These are phyloP conservation scores for Acomys russatus DNA, from an alignment of 2,797 vertebrate genomes.

Conservation along the genomic window DNA sequence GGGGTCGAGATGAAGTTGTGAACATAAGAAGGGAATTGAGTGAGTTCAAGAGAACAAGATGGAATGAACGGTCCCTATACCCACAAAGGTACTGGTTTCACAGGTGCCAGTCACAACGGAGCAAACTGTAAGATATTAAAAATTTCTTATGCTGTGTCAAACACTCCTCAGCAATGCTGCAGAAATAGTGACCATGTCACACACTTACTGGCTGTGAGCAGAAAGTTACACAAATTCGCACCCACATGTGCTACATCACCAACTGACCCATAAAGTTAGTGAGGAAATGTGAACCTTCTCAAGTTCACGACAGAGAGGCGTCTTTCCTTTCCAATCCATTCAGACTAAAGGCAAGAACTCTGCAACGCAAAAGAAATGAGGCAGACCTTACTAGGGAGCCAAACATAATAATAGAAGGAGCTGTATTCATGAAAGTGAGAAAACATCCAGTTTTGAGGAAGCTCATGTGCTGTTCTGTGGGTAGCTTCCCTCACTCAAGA, in stretches of 20 bases:
- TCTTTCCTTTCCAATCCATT: background rate
- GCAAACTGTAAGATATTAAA: background rate
- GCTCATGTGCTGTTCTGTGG: constrained; percentile 47
- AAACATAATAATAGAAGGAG: constrained; percentile 66
- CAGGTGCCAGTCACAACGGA: background rate
- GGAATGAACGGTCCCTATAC: background rate
- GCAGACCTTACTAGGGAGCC: constrained; percentile 49
- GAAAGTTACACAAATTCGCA: background rate
- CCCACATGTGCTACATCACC: background rate
- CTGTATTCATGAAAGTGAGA: constrained; percentile 70
- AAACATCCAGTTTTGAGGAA: constrained; percentile 65
- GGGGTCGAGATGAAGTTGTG: background rate
- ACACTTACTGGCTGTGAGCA: background rate
- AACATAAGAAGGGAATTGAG: background rate
- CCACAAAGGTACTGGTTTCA: background rate
- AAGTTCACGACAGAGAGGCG: background rate
- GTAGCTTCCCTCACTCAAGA: constrained; percentile 64
- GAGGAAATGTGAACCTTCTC: background rate
- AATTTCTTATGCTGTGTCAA: background rate
- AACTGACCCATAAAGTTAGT: background rate
- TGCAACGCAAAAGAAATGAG: background rate
- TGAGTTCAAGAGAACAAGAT: background rate
- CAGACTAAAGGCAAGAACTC: background rate
- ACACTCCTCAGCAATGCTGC: background rate
- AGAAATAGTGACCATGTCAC: background rate